These are phyloP conservation scores for Selenia dentaria DNA, from an alignment of 2,888 invertebrate genomes.

Conservation along the genomic window DNA sequence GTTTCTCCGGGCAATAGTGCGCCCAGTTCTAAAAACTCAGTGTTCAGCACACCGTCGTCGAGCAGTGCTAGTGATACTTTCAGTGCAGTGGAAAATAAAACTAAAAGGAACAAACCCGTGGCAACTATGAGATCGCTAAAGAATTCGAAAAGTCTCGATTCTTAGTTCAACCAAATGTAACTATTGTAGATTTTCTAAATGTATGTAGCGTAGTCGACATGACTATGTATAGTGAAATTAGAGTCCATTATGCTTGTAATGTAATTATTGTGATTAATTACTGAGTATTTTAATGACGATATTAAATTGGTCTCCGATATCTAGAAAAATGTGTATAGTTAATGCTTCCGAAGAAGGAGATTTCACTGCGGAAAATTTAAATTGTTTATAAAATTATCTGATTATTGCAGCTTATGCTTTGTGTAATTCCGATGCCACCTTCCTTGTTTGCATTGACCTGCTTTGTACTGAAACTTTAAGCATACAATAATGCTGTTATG, in stretches of 20 bases:
- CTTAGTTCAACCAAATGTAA: constrained; percentile 71
- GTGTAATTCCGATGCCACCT: not conserved
- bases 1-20: constrained; percentile 75
- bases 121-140: constrained; percentile 67
- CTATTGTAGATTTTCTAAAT: constrained; percentile 83
- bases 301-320: constrained; percentile 57
- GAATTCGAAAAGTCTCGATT: constrained; percentile 80
- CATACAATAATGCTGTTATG: too few species aligned
- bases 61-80: constrained; percentile 50
- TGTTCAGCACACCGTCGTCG: constrained; percentile 55
- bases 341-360: constrained; percentile 28
- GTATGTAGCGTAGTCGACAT: constrained; percentile 67
- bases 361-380: not conserved
- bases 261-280: constrained; percentile 51
- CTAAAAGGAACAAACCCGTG: constrained; percentile 65
- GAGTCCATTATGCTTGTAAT: constrained; percentile 74
- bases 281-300: constrained; percentile 50
- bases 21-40: constrained; percentile 69
- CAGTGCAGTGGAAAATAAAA: constrained; percentile 56
- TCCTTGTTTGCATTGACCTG: not conserved
- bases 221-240: constrained; percentile 67
- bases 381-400: not conserved
- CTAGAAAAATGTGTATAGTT: constrained; percentile 41
- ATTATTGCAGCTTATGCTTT: not conserved
- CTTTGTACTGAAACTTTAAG: too few species aligned